These are phyloP conservation scores for Hirudinaria manillensis DNA, from an alignment of 2,888 invertebrate species.

Conservation along the genomic window DNA sequence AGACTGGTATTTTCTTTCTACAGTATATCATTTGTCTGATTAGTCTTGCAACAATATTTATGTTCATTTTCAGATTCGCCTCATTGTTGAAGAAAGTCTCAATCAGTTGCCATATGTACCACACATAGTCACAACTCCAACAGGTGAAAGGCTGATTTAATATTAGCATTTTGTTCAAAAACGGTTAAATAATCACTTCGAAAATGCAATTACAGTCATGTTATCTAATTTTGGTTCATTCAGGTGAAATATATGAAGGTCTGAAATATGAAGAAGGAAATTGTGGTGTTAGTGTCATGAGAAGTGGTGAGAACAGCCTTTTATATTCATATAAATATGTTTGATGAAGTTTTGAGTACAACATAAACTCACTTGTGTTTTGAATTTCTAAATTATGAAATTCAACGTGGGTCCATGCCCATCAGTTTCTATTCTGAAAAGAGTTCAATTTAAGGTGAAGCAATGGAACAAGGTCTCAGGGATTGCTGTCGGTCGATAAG, in stretches of 20 bases:
- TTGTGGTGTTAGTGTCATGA: slow-evolving; percentile 94
- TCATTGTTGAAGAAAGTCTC: slow-evolving; percentile 94
- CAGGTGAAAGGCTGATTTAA: slow-evolving; percentile 54
- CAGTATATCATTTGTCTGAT: neutral
- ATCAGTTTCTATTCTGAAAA: too few relatives aligned
- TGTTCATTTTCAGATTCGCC: slow-evolving; percentile 64
- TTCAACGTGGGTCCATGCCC: neutral
- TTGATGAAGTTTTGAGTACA: neutral
- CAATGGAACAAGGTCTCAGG: slow-evolving; percentile 76
- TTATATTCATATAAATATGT: neutral
- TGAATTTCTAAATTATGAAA: neutral
- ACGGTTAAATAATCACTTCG: neutral
- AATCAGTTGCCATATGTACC: slow-evolving; percentile 91
- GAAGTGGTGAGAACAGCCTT: slow-evolving; percentile 48
- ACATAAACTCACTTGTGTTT: too few relatives aligned
- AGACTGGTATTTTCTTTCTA: slow-evolving; percentile 62
- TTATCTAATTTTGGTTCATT: slow-evolving; percentile 10
- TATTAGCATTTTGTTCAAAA: too few relatives aligned
- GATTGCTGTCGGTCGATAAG: slow-evolving; percentile 97
- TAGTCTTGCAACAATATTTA: neutral
- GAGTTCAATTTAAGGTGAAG: slow-evolving; percentile 60
- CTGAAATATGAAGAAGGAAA: slow-evolving; percentile 92
- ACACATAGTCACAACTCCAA: slow-evolving; percentile 85
- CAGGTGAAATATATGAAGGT: slow-evolving; percentile 78
- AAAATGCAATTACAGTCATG: neutral